Conservation (phyloP, 2,113 vertebrate genomes). For the Catharus bicknelli region DNA sequence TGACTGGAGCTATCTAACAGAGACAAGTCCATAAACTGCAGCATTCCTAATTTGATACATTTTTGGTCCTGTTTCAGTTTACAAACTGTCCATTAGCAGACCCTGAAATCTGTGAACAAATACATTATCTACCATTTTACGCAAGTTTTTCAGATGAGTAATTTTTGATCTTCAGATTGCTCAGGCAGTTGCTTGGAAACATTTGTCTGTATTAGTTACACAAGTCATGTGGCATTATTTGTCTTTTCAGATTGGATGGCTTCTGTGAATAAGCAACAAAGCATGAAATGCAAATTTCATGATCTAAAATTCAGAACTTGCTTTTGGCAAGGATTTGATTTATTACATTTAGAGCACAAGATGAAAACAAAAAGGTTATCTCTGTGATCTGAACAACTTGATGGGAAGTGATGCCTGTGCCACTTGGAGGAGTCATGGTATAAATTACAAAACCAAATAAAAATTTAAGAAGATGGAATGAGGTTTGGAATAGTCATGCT, state of each 20-base stretch:
- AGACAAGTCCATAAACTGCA: conserved; percentile 18
- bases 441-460: background rate
- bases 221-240: conserved; percentile 37
- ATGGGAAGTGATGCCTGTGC: background rate
- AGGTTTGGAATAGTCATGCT: background rate
- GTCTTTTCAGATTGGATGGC: conserved; percentile 42
- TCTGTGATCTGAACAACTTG: conserved; percentile 31
- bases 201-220: conserved; percentile 65
- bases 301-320: conserved; percentile 58
- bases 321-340: conserved; percentile 56
- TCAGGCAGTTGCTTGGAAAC: conserved; percentile 61
- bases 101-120: conserved; percentile 54
- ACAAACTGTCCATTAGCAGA: conserved; percentile 49
- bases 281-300: conserved; percentile 66
- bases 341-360: conserved; percentile 64
- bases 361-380: conserved; percentile 67
- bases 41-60: conserved; percentile 5
- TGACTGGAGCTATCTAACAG: background rate
- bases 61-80: conserved; percentile 21
- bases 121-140: conserved; percentile 39
- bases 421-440: background rate
- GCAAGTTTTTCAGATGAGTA: conserved; percentile 63
- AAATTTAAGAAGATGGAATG: background rate
- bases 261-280: conserved; percentile 38
- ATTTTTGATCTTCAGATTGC: conserved; percentile 62